Evolutionary conservation across 2,888 invertebrate genomes (phyloP), one percentile per base, ranked within the genome.

Genomic region (Portevinia maculata): DNA sequence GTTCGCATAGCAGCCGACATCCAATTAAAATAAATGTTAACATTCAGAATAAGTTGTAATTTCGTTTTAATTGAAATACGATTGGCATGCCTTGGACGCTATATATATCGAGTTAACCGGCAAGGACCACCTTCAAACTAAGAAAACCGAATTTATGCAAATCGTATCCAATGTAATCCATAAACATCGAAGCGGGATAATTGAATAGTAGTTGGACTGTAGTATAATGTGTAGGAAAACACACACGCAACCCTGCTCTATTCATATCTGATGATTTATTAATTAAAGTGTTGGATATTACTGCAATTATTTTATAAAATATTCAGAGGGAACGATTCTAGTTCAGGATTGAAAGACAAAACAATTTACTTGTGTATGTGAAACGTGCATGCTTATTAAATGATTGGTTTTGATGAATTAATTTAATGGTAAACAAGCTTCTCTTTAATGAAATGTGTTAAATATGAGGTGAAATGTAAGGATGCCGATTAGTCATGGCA

Each of bases 41-140:
- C 59, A 59, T 50, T 30, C 39, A 30, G 9, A 53, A 17, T 46
- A 59, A 79, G 65, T 48, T 73, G 73, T 55, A 79, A 79, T 73
- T 67, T 39, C 39, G 65, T 73, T 60, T 62, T 67, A 73, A 73
- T 73, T 67, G 64, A 67, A 79, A 60, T 60, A 65, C 67, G 73
- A 79, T 48, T 48, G 52, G 17, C 65, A 41, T 21, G 50, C 13
- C 9, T 48, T 39, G 50, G 55, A 57, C 50, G 30, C 24, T 60
- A 62, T 48, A 46, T 62, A 39, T 48, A 46, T 53, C 37, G 17
- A 39, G 13, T 19, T 64, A 50, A 48, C 53, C 53, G 3, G 69
- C n/a, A 37, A 24, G 4, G 21, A 17, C 21, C 9, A 8, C 17
- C 17, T 19, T 19, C 13, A 39, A 39, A 44, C 9, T 17, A 21